phyloP scores from a whole-genome alignment of 1,140 invertebrate species.

The Eufriesea mexicana region DNA sequence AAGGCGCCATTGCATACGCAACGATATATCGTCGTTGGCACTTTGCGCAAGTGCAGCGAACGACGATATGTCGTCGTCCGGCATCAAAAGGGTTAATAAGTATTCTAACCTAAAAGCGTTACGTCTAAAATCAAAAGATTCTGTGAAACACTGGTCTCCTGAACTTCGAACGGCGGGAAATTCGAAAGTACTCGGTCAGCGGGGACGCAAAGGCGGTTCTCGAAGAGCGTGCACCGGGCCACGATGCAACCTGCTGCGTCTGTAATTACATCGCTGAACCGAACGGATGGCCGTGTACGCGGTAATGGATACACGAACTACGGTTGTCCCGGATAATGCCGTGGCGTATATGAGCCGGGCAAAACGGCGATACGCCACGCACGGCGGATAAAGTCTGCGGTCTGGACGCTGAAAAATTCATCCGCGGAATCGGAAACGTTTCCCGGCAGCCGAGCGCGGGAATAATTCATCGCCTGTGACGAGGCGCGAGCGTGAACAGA shows the following conservation, averaged over 20 bases:
- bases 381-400: constrained; percentile 14
- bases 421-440: neutral
- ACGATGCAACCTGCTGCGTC: constrained; percentile 16
- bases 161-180: neutral
- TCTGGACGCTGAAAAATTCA: constrained; percentile 4
- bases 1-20: too few species aligned
- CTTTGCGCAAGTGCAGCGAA: too few species aligned
- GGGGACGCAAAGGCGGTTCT: neutral
- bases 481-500: too few species aligned
- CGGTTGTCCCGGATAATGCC: constrained; percentile 48
- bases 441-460: neutral
- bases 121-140: too few species aligned
- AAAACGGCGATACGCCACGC: constrained; percentile 12
- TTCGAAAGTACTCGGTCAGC: neutral
- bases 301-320: constrained; percentile 54
- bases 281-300: constrained; percentile 50
- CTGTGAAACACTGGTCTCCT: too few species aligned
- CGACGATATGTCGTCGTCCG: too few species aligned
- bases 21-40: too few species aligned
- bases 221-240: neutral
- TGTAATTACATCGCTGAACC: constrained; percentile 17
- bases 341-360: neutral
- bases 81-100: too few species aligned
- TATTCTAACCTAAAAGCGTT: too few species aligned
- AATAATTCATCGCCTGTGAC: constrained; percentile 7